A percentile compares a stretch with the other conserved stretches of the same genome.
These are phyloP conservation scores for Lamellibrachia luymesi DNA, from an alignment of 1,140 invertebrate genomes.

Conservation along the genomic window DNA sequence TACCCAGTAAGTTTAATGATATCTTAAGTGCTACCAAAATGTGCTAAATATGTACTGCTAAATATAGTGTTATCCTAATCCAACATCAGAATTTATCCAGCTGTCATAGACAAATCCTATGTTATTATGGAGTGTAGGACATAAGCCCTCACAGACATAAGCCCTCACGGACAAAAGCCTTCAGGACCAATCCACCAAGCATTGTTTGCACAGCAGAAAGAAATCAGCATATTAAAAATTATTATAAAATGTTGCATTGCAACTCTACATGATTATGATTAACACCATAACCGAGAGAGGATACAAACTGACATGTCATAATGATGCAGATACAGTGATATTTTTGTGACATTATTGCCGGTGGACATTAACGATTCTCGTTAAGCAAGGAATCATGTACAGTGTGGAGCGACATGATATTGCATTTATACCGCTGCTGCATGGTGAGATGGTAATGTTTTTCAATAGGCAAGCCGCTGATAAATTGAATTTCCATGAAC, in stretches of 20 bases:
- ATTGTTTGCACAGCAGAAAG: background rate
- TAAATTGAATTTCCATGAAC: constrained; percentile 5
- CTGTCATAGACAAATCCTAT: background rate
- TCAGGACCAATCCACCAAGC: background rate
- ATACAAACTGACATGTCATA: background rate
- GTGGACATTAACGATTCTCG: background rate
- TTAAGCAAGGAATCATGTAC: background rate
- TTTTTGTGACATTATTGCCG: background rate
- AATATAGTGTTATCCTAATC: background rate
- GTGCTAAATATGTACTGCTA: background rate
- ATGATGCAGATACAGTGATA: background rate
- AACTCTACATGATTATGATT: background rate
- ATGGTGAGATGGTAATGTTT: background rate
- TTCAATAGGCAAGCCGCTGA: background rate
- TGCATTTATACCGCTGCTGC: background rate
- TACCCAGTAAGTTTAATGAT: too few species aligned
- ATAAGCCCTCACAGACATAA: too few species aligned
- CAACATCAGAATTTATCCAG: background rate
- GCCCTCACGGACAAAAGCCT: too few species aligned
- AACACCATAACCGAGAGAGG: background rate
- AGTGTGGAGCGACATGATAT: background rate
- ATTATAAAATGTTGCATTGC: background rate
- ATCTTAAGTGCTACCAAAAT: too few species aligned
- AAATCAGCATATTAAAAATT: background rate
- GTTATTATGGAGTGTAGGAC: background rate